phyloP scores from a whole-genome alignment of 1,140 invertebrate species.

The Bilobella aurantiaca region DNA sequence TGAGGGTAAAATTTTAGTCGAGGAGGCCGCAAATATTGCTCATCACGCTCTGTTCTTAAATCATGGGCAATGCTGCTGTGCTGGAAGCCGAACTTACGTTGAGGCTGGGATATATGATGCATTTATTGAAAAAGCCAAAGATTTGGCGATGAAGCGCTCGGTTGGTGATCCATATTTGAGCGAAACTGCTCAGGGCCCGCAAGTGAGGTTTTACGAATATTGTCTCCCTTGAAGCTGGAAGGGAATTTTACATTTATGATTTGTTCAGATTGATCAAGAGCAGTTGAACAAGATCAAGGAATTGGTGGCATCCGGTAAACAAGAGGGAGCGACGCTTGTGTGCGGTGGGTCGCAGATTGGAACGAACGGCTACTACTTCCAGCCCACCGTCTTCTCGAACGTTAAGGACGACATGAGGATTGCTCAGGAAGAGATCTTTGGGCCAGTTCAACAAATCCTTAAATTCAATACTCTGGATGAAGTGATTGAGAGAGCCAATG shows the following conservation, averaged over 20 bases:
- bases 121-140: constrained; percentile 78
- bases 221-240: too few relatives aligned
- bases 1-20: background rate
- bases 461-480: constrained; percentile 84
- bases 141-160: constrained; percentile 63
- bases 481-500: constrained; percentile 78
- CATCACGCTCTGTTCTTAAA: constrained; percentile 5
- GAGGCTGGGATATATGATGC: constrained; percentile 91
- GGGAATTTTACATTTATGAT: background rate
- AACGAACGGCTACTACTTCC: constrained; percentile 75
- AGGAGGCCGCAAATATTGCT: background rate
- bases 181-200: constrained; percentile 74
- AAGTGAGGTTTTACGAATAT: too few relatives aligned
- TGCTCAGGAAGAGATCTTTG: constrained; percentile 93
- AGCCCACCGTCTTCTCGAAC: constrained; percentile 94
- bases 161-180: constrained; percentile 85
- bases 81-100: constrained; percentile 82
- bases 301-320: constrained; percentile 72
- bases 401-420: constrained; percentile 89
- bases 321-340: constrained; percentile 76
- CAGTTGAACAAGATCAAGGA: constrained; percentile 77
- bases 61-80: constrained; percentile 64
- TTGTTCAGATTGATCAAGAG: constrained; percentile 63
- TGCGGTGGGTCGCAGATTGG: constrained; percentile 63
- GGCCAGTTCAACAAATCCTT: constrained; percentile 91